Conservation (phyloP, 2,888 invertebrate genomes). For the Apodemia zela region DNA sequence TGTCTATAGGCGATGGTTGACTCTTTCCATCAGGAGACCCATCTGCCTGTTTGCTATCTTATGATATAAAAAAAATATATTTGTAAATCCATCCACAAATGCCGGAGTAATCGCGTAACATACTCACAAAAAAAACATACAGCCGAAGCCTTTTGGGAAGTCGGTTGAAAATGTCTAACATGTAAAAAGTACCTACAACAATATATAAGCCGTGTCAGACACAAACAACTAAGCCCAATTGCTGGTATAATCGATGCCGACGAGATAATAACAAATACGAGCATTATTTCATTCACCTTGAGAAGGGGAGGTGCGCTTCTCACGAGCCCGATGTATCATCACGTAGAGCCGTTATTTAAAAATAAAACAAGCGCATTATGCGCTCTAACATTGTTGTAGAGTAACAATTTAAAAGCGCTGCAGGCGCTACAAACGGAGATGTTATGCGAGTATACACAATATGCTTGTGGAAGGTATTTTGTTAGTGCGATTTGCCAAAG, state of each 20-base stretch:
- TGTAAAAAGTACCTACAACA: too few species aligned
- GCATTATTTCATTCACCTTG: conserved; percentile 3
- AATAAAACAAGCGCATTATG: conserved; percentile 25
- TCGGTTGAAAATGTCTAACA: too few species aligned
- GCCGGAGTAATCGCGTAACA: too few species aligned
- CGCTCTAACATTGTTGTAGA: conserved; percentile 23
- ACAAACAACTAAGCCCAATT: conserved; percentile 8
- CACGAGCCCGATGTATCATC: conserved; percentile 40
- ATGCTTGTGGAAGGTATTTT: neutral
- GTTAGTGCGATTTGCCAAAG: conserved; percentile 9
- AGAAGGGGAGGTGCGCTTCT: conserved; percentile 50
- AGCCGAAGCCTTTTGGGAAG: too few species aligned
- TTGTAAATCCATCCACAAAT: too few species aligned
- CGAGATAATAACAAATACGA: conserved; percentile 6
- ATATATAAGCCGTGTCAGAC: neutral
- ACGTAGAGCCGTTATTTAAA: conserved; percentile 27
- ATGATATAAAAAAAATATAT: too few species aligned
- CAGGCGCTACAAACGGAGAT: conserved; percentile 9
- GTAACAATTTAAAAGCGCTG: conserved; percentile 15
- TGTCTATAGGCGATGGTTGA: too few species aligned
- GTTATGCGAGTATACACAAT: neutral
- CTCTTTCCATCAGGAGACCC: too few species aligned
- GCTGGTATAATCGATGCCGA: neutral
- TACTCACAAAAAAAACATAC: too few species aligned
- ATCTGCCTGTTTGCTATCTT: too few species aligned